These are phyloP conservation scores for Lepetodrilus schrolli DNA, from an alignment of 2,888 invertebrate genomes.

Conservation along the genomic window DNA sequence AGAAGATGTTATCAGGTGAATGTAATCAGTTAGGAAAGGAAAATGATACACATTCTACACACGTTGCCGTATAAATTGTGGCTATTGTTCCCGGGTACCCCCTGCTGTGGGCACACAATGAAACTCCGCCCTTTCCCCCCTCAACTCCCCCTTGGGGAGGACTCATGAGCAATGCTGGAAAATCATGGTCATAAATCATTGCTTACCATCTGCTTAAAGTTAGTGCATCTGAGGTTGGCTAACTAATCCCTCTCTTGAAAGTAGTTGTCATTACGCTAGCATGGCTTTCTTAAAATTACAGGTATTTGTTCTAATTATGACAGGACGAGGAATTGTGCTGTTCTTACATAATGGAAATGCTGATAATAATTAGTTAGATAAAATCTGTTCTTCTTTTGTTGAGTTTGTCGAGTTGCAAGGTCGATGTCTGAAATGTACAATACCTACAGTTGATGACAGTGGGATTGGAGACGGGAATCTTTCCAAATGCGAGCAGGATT, in stretches of 20 bases:
- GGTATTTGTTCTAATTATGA: slow-evolving; percentile 18
- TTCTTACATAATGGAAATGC: neutral
- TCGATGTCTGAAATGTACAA: neutral
- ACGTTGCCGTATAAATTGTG: slow-evolving; percentile 1
- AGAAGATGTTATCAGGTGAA: slow-evolving; percentile 22
- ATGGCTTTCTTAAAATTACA: neutral
- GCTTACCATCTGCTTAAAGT: slow-evolving; percentile 28
- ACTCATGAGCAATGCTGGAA: neutral
- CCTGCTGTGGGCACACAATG: neutral
- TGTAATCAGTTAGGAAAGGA: neutral
- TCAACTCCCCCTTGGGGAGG: neutral
- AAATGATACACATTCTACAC: neutral
- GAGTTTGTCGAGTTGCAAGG: neutral
- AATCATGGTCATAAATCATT: slow-evolving; percentile 27
- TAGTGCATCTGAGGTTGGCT: neutral
- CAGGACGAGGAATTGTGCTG: slow-evolving; percentile 2
- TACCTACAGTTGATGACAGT: too few species aligned
- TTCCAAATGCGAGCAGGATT: neutral
- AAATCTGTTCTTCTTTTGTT: neutral
- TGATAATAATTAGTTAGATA: neutral
- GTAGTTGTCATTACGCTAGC: neutral
- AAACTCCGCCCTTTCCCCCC: slow-evolving; percentile 1
- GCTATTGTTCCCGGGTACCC: neutral
- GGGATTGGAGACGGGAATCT: neutral
- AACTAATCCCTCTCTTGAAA: neutral